Evolutionary conservation across 92 coral and sea anemone species (phyloP).

Genomic region (Bergia puertoricense): DNA sequence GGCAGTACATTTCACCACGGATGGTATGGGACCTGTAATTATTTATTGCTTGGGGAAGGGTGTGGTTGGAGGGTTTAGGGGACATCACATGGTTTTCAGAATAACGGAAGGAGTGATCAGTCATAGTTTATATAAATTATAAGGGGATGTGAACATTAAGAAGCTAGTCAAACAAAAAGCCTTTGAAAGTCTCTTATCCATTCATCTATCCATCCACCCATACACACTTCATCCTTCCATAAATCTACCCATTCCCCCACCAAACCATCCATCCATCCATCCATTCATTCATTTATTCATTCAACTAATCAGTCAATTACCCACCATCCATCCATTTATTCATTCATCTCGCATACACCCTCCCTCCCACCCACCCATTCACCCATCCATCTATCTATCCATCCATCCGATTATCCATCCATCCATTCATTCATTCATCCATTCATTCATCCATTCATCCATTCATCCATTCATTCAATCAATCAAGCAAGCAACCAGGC

Average conservation of each 20-base stretch:
- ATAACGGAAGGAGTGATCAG: no score
- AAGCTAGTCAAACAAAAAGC: no score
- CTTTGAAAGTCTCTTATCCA: no score
- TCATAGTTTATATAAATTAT: no score
- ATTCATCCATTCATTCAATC: not conserved
- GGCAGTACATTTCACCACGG: slow-evolving; percentile 75
- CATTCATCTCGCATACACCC: not conserved
- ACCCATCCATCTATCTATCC: not conserved
- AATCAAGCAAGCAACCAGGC: not conserved
- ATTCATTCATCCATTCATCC: not conserved
- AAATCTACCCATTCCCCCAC: not conserved
- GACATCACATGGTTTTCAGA: no score
- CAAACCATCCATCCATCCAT: not conserved
- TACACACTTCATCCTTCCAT: not conserved
- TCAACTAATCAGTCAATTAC: not conserved
- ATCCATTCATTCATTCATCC: not conserved
- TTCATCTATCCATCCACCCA: not conserved
- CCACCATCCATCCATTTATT: not conserved
- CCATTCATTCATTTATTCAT: not conserved
- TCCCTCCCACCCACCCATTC: not conserved
- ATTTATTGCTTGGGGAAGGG: no score
- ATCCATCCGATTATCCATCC: not conserved
- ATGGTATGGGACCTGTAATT: slow-evolving; percentile 51
- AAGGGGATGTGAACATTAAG: no score
- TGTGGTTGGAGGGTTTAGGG: no score